Evolutionary conservation across 1,140 invertebrate species (phyloP), one percentile per base, ranked within the genome.

Genomic region (Asobara japonica): DNA sequence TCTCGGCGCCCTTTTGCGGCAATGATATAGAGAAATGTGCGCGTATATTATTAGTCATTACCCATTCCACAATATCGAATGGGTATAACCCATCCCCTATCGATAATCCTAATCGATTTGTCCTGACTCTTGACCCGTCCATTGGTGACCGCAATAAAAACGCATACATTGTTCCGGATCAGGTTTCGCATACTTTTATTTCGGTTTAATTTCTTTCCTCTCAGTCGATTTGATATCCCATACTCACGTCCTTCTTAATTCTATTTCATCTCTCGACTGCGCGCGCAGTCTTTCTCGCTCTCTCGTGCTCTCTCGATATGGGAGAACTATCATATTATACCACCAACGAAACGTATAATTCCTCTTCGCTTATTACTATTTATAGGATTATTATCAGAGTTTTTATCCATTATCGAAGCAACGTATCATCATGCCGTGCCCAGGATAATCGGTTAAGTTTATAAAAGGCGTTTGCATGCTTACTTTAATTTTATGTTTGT

Each of bases 31-130:
- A 72, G 48, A 72, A 60, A 31, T 65, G 31, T 38, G 25, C 72
- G 70, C 71, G 67, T 62, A 13, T 80, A 81, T 83, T 77, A 86
- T 86, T 85, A 85, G 82, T 77, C 76, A 81, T 86, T 86, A 84
- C 72, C 82, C 77, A 72, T 80, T 82, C 84, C 22, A 25, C 18
- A 56, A 56, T 27, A 25, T 65, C 48, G 8, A 18, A 22, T 69
- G 2, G 29, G 48, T 41, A 51, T 13, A 48, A 27, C 60, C 25
- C 31, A 41, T 38, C 61, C 76, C 69, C 65, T 75, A 81, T 84
- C 81, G 73, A 80, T 78, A 78, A 72, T 83, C 76, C n/a, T n/a
- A n/a, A n/a, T n/a, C n/a, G n/a, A 81, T 83, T 82, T 64, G 73
- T 70, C 45, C 25, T 82, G 79, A 86, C 84, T 78, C 80, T 81